Conservation (phyloP, 2,113 vertebrate species). For the Heterochromis multidens region DNA sequence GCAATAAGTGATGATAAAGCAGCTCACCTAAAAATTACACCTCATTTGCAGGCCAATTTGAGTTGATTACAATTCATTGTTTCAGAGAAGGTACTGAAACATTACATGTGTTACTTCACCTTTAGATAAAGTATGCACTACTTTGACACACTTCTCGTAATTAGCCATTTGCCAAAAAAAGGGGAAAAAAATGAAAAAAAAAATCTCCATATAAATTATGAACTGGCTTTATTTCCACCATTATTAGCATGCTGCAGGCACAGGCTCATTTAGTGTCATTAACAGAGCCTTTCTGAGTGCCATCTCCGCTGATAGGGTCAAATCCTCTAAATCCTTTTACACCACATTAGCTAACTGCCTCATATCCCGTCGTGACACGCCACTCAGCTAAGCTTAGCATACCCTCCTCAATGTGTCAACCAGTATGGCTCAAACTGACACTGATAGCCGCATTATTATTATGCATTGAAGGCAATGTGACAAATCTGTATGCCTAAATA, state of each 20-base stretch:
- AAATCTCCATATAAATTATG: constrained; percentile 34
- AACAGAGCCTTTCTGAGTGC: constrained; percentile 59
- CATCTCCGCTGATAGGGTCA: constrained; percentile 67
- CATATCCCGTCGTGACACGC: constrained; percentile 49
- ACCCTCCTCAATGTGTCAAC: constrained; percentile 54
- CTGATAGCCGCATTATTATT: constrained; percentile 10
- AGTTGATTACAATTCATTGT: background rate
- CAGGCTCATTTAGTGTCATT: constrained; percentile 68
- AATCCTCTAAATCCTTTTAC: constrained; percentile 74
- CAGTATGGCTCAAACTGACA: constrained; percentile 28
- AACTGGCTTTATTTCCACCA: constrained; percentile 27
- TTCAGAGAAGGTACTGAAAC: background rate
- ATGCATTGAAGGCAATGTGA: background rate
- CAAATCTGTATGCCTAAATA: background rate
- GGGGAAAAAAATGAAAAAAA: background rate
- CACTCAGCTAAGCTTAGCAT: constrained; percentile 62
- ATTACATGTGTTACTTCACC: background rate
- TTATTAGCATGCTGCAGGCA: constrained; percentile 60
- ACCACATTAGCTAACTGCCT: constrained; percentile 69
- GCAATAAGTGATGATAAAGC: background rate
- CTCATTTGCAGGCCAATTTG: background rate
- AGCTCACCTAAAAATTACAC: background rate
- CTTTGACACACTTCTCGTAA: background rate
- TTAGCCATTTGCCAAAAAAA: background rate
- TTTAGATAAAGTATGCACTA: background rate